Conservation (phyloP, 2,797 vertebrate species). For the Margarornis squamiger region DNA sequence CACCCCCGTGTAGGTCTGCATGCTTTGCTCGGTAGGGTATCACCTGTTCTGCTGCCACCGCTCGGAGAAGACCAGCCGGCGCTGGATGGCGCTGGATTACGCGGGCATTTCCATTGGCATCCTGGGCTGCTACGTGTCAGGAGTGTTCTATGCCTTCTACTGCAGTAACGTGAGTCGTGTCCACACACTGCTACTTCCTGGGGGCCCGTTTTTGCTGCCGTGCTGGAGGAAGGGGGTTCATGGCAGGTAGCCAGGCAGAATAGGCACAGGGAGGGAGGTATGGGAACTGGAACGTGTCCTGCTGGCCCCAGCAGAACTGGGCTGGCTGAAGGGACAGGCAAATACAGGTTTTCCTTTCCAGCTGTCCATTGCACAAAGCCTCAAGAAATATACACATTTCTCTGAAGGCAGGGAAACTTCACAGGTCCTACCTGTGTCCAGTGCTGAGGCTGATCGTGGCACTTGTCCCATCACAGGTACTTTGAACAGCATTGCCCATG, state of each 20-base stretch:
- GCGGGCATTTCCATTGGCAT: constrained; percentile 93
- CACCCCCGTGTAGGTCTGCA: constrained; percentile 82
- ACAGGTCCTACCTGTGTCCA: neutral
- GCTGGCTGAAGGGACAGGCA: neutral
- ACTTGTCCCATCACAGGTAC: neutral
- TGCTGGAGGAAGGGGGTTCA: neutral
- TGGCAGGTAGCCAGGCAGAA: neutral
- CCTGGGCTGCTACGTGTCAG: constrained; percentile 95
- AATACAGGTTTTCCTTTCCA: neutral
- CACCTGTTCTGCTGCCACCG: constrained; percentile 96
- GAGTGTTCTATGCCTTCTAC: constrained; percentile 96
- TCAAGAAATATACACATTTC: neutral
- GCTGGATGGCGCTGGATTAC: constrained; percentile 96
- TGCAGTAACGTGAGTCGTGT: constrained; percentile 88
- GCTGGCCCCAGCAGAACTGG: neutral
- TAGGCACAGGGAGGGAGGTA: neutral
- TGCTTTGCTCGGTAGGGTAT: constrained; percentile 95
- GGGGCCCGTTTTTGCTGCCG: fast-evolving
- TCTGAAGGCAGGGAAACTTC: neutral
- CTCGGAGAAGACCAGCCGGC: constrained; percentile 92
- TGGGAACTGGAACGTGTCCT: neutral
- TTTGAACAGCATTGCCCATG: neutral
- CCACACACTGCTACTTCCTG: neutral
- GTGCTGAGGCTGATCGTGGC: neutral
- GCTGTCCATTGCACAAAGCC: neutral